Percentiles rank a stretch among this genome's conserved stretches.
Evolutionary conservation across 2,113 vertebrate genomes (phyloP).

Genomic region (Ageneiosus marmoratus): DNA sequence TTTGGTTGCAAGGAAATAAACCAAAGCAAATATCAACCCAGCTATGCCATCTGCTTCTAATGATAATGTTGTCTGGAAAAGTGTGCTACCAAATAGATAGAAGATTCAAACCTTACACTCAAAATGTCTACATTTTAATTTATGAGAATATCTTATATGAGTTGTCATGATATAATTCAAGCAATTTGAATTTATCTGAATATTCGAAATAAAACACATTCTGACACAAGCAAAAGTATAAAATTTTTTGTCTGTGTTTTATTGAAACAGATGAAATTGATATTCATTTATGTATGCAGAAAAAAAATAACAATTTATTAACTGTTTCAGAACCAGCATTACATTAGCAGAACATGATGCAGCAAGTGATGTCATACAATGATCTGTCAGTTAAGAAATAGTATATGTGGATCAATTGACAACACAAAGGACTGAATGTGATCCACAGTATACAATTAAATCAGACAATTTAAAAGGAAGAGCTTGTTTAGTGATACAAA

Average conservation of each 20-base stretch:
- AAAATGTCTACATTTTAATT: not conserved
- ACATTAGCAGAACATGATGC: not conserved
- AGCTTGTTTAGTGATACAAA: not conserved
- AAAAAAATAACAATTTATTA: not conserved
- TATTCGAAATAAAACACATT: constrained; percentile 25
- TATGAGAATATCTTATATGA: not conserved
- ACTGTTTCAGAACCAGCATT: constrained; percentile 21
- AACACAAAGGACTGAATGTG: constrained; percentile 5
- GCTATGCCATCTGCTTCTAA: constrained; percentile 58
- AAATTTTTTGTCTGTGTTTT: constrained; percentile 16
- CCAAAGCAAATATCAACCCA: constrained; percentile 56
- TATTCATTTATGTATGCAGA: constrained; percentile 10
- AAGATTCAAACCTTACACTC: not conserved
- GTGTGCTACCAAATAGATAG: not conserved
- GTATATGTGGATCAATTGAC: constrained; percentile 3
- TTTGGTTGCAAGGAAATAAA: constrained; percentile 61
- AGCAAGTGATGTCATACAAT: constrained; percentile 1
- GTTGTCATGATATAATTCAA: not conserved
- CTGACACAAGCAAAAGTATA: constrained; percentile 1
- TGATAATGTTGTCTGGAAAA: not conserved
- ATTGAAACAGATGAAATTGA: constrained; percentile 9
- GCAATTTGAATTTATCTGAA: not conserved
- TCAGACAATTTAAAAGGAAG: not conserved
- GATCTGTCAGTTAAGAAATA: constrained; percentile 27
- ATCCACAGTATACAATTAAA: constrained; percentile 2